phyloP scores from a whole-genome alignment of 2,113 vertebrate genomes.

The Tragulus kanchil region DNA sequence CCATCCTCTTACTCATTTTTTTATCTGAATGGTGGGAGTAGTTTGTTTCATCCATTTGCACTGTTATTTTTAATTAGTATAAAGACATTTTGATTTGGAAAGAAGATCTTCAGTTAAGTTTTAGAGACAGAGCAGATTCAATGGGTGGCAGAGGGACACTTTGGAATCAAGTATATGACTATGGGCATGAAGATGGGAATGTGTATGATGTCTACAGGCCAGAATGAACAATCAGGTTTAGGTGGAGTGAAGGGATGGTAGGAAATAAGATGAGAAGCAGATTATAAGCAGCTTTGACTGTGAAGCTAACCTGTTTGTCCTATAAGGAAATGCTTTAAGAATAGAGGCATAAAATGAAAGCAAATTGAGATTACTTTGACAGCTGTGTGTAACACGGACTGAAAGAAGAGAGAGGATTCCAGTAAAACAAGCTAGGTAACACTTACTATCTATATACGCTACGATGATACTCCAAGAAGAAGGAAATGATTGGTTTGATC shows the following conservation, averaged over 20 bases:
- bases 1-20: constrained; percentile 15
- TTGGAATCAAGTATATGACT: neutral
- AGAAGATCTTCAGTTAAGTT: neutral
- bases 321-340: neutral
- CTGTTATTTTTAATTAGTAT: neutral
- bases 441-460: neutral
- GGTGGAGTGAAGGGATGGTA: neutral
- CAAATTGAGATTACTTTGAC: neutral
- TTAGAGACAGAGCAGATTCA: neutral
- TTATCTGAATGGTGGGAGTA: neutral
- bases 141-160: neutral
- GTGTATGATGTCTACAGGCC: neutral
- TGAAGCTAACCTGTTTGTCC: neutral
- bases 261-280: neutral
- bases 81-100: neutral
- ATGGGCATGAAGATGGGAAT: neutral
- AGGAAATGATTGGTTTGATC: neutral
- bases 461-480: neutral
- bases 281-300: neutral
- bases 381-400: neutral
- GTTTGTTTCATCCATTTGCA: neutral
- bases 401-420: neutral
- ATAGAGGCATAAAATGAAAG: neutral
- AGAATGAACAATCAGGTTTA: neutral
- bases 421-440: neutral